Evolutionary conservation across 1,140 invertebrate genomes (phyloP).

Genomic region (Papilio helenus): DNA sequence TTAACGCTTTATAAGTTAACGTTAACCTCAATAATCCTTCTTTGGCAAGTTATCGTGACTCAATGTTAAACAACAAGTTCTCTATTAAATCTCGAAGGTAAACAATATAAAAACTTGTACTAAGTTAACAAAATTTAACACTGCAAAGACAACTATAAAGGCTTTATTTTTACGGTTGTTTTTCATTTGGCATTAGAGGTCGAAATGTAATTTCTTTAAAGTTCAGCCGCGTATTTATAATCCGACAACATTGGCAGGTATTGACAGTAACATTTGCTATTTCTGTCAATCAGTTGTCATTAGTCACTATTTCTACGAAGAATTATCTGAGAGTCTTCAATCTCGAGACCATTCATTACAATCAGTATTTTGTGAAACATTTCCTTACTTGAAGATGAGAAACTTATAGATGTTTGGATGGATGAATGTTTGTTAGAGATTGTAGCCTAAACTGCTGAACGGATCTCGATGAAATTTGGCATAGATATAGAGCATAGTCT

Average conservation of each 20-base stretch:
- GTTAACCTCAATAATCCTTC: conserved; percentile 58
- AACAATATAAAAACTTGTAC: conserved; percentile 23
- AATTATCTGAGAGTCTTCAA: not conserved
- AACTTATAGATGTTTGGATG: too few species aligned
- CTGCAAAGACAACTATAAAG: not conserved
- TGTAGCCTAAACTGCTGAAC: too few species aligned
- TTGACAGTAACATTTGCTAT: conserved; percentile 25
- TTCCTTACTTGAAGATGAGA: too few species aligned
- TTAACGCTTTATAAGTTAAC: conserved; percentile 57
- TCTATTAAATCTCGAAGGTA: conserved; percentile 29
- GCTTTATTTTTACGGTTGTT: not conserved
- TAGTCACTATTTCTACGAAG: conserved; percentile 27
- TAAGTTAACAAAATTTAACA: not conserved
- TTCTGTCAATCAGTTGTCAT: conserved; percentile 32
- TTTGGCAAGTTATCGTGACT: conserved; percentile 62
- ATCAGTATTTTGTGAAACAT: not conserved
- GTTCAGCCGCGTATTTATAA: conserved; percentile 32
- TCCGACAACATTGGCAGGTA: conserved; percentile 25
- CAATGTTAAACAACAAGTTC: conserved; percentile 58
- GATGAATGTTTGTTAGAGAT: too few species aligned
- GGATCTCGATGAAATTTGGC: too few species aligned
- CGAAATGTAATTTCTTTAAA: conserved; percentile 11
- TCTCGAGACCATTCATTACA: not conserved
- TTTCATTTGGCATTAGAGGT: not conserved
- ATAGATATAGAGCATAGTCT: too few species aligned